These are phyloP conservation scores for Sepioteuthis lessoniana DNA, from an alignment of 2,888 invertebrate genomes.

Conservation along the genomic window DNA sequence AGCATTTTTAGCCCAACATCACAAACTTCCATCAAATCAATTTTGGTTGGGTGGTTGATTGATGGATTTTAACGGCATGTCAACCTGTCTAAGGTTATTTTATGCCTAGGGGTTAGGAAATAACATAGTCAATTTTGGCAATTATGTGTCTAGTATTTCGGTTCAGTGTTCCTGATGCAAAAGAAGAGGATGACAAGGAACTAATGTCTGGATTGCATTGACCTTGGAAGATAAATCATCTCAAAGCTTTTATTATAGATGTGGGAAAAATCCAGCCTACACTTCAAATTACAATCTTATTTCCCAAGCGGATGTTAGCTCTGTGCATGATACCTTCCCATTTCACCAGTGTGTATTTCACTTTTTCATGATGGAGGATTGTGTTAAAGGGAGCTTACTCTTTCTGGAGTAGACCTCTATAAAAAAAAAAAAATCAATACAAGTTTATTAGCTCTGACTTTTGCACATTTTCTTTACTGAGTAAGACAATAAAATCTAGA, in stretches of 20 bases:
- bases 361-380: not conserved
- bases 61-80: no score
- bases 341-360: not conserved
- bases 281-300: constrained; percentile 20
- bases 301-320: not conserved
- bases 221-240: constrained; percentile 11
- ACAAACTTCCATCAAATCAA: no score
- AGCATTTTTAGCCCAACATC: no score
- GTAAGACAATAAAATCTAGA: not conserved
- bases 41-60: no score
- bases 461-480: not conserved
- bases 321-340: not conserved
- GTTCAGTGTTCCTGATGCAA: no score
- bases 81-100: no score
- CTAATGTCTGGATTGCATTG: constrained; percentile 5
- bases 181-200: not conserved
- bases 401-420: not conserved
- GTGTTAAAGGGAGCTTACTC: not conserved
- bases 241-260: not conserved
- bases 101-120: no score
- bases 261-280: not conserved
- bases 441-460: not conserved
- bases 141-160: no score
- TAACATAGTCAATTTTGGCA: no score
- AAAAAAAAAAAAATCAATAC: not conserved